A percentile compares a stretch with the other conserved stretches of the same genome.
phyloP scores from a whole-genome alignment of 2,888 invertebrate species.

The Atrina japonica region DNA sequence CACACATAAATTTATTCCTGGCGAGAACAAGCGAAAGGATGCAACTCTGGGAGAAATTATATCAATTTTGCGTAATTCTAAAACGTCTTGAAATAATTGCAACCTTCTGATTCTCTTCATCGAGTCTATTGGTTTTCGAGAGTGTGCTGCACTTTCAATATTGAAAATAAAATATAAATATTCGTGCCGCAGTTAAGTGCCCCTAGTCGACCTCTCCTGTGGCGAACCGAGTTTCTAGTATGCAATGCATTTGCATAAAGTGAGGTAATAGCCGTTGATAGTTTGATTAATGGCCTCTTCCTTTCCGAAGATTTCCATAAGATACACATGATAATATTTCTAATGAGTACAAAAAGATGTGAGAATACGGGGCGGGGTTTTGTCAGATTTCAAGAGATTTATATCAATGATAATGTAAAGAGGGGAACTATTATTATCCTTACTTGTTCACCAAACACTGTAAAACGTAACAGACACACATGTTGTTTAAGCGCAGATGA shows the following conservation, averaged over 20 bases:
- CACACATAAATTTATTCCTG: too few species aligned
- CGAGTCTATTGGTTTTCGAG: neutral
- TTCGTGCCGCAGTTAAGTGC: constrained; percentile 22
- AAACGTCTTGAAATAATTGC: neutral
- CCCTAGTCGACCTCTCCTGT: constrained; percentile 23
- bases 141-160: constrained; percentile 18
- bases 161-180: constrained; percentile 17
- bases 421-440: too few species aligned
- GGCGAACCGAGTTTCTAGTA: constrained; percentile 10
- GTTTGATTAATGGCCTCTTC: constrained; percentile 12
- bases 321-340: constrained; percentile 1
- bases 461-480: too few species aligned
- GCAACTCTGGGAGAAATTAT: too few species aligned
- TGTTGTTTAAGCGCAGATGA: too few species aligned
- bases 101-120: neutral
- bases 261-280: constrained; percentile 5
- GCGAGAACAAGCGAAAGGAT: too few species aligned
- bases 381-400: too few species aligned
- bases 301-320: constrained; percentile 1
- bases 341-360: too few species aligned
- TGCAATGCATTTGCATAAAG: constrained; percentile 31
- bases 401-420: too few species aligned
- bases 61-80: too few species aligned
- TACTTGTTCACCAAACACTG: too few species aligned
- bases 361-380: too few species aligned